Evolutionary conservation across 1,140 invertebrate genomes (phyloP).

Genomic region (Dreissena polymorpha): DNA sequence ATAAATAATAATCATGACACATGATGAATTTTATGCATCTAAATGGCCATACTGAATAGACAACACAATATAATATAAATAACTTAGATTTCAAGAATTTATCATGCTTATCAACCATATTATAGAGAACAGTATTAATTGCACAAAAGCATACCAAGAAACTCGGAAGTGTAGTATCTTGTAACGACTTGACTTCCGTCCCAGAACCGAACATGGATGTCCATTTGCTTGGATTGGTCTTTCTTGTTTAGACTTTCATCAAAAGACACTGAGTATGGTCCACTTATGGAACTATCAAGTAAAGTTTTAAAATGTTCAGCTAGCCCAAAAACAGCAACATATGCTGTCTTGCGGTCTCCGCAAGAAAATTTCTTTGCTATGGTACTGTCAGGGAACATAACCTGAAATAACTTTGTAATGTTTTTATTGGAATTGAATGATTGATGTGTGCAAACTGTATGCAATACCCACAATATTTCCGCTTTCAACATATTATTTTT

Average conservation of each 20-base stretch:
- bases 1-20: background rate
- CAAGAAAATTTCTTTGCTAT: no score
- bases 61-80: slow-evolving; percentile 13
- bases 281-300: background rate
- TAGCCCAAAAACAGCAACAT: slow-evolving; percentile 57
- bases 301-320: slow-evolving; percentile 50
- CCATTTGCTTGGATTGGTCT: slow-evolving; percentile 61
- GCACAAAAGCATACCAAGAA: slow-evolving; percentile 36
- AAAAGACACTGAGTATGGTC: slow-evolving; percentile 52
- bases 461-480: slow-evolving; percentile 32
- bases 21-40: background rate
- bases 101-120: background rate
- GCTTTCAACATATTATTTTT: slow-evolving; percentile 20
- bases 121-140: background rate
- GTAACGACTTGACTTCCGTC: slow-evolving; percentile 41
- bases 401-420: slow-evolving; percentile 22
- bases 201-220: slow-evolving; percentile 56
- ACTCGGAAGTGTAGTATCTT: slow-evolving; percentile 53
- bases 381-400: slow-evolving; percentile 39
- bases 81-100: background rate
- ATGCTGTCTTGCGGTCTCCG: slow-evolving; percentile 49
- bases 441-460: slow-evolving; percentile 18
- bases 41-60: background rate
- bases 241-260: slow-evolving; percentile 58
- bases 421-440: slow-evolving; percentile 34